Conservation (phyloP, 2,797 vertebrate species). For the Sebastes baramenuke region DNA sequence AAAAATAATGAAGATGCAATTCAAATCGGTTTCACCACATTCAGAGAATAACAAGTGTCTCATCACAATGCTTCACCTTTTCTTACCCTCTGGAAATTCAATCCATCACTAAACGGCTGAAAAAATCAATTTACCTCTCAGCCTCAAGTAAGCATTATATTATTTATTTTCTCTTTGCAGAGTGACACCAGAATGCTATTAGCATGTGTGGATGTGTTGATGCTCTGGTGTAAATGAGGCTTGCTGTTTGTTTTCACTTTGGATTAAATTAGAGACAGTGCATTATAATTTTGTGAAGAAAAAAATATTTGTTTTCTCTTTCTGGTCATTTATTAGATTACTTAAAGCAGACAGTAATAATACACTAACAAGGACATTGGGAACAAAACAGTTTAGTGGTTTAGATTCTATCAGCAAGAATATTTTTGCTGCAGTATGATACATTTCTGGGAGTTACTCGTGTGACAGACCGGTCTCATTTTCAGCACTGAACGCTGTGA, state of each 20-base stretch:
- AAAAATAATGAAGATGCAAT: neutral
- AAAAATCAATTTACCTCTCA: conserved; percentile 37
- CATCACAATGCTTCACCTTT: neutral
- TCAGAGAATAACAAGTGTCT: neutral
- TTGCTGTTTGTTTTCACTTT: neutral
- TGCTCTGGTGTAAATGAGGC: conserved; percentile 17
- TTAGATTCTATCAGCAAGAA: neutral
- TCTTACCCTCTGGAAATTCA: conserved; percentile 15
- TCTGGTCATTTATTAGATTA: neutral
- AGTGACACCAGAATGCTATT: conserved; percentile 22
- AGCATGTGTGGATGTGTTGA: conserved; percentile 9
- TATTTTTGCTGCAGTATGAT: conserved; percentile 7
- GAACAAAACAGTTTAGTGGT: neutral
- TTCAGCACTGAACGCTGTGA: neutral
- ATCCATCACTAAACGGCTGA: conserved; percentile 31
- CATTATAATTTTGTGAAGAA: neutral
- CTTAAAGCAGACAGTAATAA: neutral
- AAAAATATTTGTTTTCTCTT: neutral
- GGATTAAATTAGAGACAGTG: conserved; percentile 7
- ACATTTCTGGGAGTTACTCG: neutral
- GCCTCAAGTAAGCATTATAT: conserved; percentile 33
- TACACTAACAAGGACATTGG: neutral
- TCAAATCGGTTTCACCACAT: neutral
- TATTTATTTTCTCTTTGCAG: conserved; percentile 13
- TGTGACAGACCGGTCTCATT: neutral